Evolutionary conservation across 2,888 invertebrate species (phyloP).

Genomic region (Drosophila mimica): DNA sequence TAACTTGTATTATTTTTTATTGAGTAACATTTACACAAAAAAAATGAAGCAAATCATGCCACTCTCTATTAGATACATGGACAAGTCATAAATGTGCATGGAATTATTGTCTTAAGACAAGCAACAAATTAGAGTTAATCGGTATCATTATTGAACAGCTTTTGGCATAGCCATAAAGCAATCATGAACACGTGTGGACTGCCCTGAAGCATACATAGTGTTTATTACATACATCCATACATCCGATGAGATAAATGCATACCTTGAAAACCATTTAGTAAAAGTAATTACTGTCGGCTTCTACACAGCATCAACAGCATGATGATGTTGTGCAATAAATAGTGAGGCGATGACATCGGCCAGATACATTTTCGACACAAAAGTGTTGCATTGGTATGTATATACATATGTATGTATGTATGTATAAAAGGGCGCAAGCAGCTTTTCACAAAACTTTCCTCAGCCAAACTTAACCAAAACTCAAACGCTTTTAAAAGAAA

Average conservation of each 20-base stretch:
- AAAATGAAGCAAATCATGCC: not conserved
- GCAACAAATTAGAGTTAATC: slow-evolving; percentile 31
- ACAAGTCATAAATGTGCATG: not conserved
- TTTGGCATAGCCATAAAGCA: slow-evolving; percentile 30
- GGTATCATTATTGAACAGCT: slow-evolving; percentile 32
- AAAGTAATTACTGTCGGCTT: slow-evolving; percentile 65
- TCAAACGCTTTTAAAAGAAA: not conserved
- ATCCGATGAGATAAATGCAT: slow-evolving; percentile 12
- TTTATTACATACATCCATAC: slow-evolving; percentile 4
- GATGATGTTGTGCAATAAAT: slow-evolving; percentile 63
- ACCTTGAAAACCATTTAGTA: slow-evolving; percentile 57
- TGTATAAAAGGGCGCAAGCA: not conserved
- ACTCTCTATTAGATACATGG: not conserved
- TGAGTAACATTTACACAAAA: not conserved
- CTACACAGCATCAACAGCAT: slow-evolving; percentile 34
- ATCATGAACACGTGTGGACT: slow-evolving; percentile 59
- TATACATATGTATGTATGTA: not conserved
- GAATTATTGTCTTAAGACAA: not conserved
- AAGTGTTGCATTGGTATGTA: not conserved
- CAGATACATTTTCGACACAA: slow-evolving; percentile 25
- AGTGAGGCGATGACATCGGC: slow-evolving; percentile 47
- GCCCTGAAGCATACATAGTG: slow-evolving; percentile 14
- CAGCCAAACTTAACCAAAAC: not conserved
- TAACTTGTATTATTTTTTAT: not conserved
- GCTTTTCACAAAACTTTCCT: not conserved